phyloP scores from a whole-genome alignment of 2,113 vertebrate genomes.

The Lepus europaeus region DNA sequence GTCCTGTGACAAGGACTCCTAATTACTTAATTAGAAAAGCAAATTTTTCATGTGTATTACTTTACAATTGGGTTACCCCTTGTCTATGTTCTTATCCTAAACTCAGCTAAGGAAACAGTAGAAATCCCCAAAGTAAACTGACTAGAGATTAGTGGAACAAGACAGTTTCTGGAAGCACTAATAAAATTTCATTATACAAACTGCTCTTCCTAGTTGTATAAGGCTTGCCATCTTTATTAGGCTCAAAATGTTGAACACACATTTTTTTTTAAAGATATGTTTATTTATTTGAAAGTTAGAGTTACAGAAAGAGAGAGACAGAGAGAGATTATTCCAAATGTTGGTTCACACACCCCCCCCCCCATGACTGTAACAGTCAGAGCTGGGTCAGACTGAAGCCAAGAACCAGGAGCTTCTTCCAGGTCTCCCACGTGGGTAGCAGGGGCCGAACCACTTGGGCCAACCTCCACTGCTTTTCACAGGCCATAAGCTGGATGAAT shows the following conservation, averaged over 20 bases:
- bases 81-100: not conserved
- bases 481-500: too few relatives aligned
- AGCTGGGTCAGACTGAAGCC: too few relatives aligned
- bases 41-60: constrained; percentile 4
- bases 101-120: not conserved
- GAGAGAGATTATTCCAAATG: too few relatives aligned
- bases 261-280: not conserved
- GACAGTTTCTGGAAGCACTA: not conserved
- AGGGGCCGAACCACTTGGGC: too few relatives aligned
- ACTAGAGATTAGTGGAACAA: not conserved
- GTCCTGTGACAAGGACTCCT: not conserved
- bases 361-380: too few relatives aligned
- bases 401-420: too few relatives aligned
- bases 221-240: not conserved
- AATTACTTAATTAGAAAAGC: not conserved
- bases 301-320: too few relatives aligned
- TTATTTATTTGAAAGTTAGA: too few relatives aligned
- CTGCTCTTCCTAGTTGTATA: not conserved
- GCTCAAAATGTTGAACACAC: not conserved
- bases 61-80: not conserved
- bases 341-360: too few relatives aligned
- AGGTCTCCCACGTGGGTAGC: too few relatives aligned
- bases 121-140: not conserved
- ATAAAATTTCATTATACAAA: not conserved
- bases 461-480: too few relatives aligned